Base-by-base conservation (phyloP, 2,797 vertebrate species). In the Diplodus puntazzo region DNA sequence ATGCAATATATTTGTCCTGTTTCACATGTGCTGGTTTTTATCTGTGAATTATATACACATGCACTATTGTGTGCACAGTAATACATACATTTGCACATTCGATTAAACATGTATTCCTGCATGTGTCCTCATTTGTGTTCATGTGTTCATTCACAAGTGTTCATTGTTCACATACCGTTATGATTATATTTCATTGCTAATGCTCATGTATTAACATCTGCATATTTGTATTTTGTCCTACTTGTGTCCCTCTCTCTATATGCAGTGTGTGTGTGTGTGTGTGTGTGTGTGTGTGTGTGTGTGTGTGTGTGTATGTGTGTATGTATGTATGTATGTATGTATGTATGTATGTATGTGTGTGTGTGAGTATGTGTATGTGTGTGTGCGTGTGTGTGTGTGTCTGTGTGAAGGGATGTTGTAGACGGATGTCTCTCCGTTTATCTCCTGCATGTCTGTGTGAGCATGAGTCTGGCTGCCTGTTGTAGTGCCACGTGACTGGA, bases 401-500 rank as follows among this genome's bases (percentile, higher is more conserved):
- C 12, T 45, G 43, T 45, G 13, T 4, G 11, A 34, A 1, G 30
- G 30, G 30, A 34, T 45, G 43, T 45, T 7, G n/a, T n/a, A n/a
- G n/a, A n/a, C n/a, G n/a, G n/a, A n/a, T 58, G 64, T 73, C 4
- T 69, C 34, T 27, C 0, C 39, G 43, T 53, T 9, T 61, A 52
- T 67, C 11, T 78, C 11, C 18, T 61, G 63, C 55, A 54, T 63
- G 63, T 39, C 58, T 73, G 50, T 74, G 70, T 68, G 69, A 50
- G 69, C 66, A 72, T 74, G 53, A 64, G 69, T 80, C 76, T 85
- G 69, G 59, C 69, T 81, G 71, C 57, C 21, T 71, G 64, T 75
- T 73, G 64, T 75, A 73, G 39, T 0, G 20, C 81, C 93, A 92
- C 58, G 88, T 93, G 91, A 93, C 82, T 79, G 66, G 80, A 87